Evolutionary conservation across 2,797 vertebrate species (phyloP).

Genomic region (Alectoris magna): DNA sequence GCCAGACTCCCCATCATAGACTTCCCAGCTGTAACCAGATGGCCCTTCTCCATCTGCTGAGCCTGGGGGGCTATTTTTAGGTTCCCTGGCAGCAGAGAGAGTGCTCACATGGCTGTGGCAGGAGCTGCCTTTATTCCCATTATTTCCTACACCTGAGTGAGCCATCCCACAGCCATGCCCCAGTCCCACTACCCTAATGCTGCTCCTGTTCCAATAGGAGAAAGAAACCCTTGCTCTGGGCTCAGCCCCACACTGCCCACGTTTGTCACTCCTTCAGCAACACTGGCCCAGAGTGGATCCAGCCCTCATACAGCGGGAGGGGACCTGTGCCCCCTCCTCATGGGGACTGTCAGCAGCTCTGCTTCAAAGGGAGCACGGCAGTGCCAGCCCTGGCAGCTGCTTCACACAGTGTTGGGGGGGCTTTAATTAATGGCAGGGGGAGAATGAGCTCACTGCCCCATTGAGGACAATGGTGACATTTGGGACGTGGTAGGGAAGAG

Average conservation of each 20-base stretch:
- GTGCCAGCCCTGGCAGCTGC: not conserved
- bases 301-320: not conserved
- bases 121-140: not conserved
- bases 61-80: not conserved
- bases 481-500: not conserved
- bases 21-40: not conserved
- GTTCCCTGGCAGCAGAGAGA: not conserved
- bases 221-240: not conserved
- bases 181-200: not conserved
- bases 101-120: rapidly evolving
- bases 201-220: not conserved
- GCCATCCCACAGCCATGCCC: not conserved
- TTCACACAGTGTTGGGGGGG: not conserved
- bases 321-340: not conserved
- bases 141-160: not conserved
- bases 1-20: rapidly evolving
- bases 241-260: not conserved
- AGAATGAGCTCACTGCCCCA: not conserved
- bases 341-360: not conserved
- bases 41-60: not conserved
- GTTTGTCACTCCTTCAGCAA: rapidly evolving
- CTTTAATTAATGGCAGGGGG: not conserved
- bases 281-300: not conserved
- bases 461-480: constrained; percentile 46
- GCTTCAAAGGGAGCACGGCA: not conserved